Base-by-base conservation (phyloP, 2,113 vertebrate species). In the Labeo rohita region DNA sequence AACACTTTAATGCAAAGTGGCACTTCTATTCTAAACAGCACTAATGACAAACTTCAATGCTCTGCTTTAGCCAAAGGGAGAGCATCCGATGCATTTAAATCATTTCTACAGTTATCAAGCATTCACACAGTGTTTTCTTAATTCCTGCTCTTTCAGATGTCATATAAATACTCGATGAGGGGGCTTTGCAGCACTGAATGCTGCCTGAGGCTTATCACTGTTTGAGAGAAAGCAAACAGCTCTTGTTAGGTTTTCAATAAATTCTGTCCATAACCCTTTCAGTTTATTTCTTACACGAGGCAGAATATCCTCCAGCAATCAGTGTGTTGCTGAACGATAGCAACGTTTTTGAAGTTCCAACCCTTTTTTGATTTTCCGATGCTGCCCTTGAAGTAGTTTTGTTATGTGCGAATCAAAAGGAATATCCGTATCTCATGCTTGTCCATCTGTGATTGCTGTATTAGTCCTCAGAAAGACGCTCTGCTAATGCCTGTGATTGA, bases 151-250 rank as follows among this genome's bases (percentile, higher is more conserved):
- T 59, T 86, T 80, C 66, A 84, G 54, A 87, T 59, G 39, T 43
- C 76, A 73, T 65, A 83, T 63, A 89, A 88, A 89, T 88, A 72
- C 77, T 84, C 76, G 56, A 68, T 70, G 85, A 66, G 80, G 80
- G 70, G 66, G 78, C 84, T 89, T 63, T 63, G 78, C 36, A 80
- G 56, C 56, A 63, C 36, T 13, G 90, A 92, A 92, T 89, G 91
- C 90, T 89, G 92, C 93, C 88, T 86, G 89, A 85, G 91, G 93
- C 91, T 94, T 92, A 93, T 94, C 91, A 90, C 70, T 88, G 76
- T 87, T 87, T 73, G 66, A 76, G 84, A 52, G 56, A 86, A 89
- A 74, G 43, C 84, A 89, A 86, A 84, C 89, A 85, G 81, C 21
- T 85, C 86, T 85, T 75, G 86, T 81, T 90, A 89, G 72, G 87